Evolutionary conservation across 2,797 vertebrate species (phyloP).

Genomic region (Xenops minutus): DNA sequence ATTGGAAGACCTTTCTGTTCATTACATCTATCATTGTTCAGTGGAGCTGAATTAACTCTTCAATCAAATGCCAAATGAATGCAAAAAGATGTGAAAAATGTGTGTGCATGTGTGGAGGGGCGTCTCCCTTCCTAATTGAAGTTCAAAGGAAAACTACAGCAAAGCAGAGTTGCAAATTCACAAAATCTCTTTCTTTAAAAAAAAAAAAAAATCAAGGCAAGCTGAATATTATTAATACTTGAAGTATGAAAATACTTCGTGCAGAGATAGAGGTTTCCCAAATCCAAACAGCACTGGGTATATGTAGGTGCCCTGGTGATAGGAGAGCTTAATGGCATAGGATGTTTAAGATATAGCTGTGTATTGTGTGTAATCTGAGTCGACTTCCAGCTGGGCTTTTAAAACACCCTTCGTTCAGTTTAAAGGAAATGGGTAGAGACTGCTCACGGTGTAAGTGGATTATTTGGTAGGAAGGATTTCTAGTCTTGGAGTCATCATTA

Average conservation of each 20-base stretch:
- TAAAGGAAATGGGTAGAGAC: neutral
- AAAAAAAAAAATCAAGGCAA: neutral
- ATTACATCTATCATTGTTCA: slow-evolving; percentile 43
- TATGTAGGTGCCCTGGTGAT: accelerated
- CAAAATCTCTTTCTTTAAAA: neutral
- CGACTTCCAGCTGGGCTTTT: neutral
- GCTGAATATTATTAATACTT: neutral
- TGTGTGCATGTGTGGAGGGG: neutral
- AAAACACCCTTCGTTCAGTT: neutral
- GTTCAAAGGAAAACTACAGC: neutral
- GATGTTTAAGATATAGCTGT: neutral
- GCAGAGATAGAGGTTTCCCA: neutral
- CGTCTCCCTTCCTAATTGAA: neutral
- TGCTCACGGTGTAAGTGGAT: neutral
- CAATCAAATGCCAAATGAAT: slow-evolving; percentile 43
- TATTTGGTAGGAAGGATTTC: neutral
- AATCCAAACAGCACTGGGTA: neutral
- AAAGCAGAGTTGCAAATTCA: neutral
- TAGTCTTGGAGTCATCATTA: neutral
- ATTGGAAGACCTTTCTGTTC: slow-evolving; percentile 56
- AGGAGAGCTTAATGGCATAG: neutral
- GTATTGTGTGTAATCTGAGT: neutral
- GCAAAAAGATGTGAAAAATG: slow-evolving; percentile 31
- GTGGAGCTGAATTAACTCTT: slow-evolving; percentile 47
- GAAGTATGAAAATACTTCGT: neutral